These are phyloP conservation scores for Melozone crissalis DNA, from an alignment of 2,113 vertebrate genomes.

Conservation along the genomic window DNA sequence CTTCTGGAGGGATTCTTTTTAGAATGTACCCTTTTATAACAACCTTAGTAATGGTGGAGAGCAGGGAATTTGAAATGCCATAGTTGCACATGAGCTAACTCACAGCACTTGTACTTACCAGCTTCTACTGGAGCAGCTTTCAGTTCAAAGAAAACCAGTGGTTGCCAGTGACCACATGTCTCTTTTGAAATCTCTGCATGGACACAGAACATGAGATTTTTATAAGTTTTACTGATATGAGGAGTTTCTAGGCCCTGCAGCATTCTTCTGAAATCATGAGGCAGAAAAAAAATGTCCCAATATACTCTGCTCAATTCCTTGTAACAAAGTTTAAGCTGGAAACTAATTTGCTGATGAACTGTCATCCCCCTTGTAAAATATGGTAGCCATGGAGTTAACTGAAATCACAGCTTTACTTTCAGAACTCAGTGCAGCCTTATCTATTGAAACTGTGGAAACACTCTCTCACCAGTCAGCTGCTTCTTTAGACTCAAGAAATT, in stretches of 20 bases:
- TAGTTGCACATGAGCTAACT: background rate
- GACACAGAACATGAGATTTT: background rate
- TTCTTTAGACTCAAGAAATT: background rate
- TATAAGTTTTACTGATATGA: background rate
- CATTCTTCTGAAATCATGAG: background rate
- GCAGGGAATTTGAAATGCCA: background rate
- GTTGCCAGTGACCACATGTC: accelerated
- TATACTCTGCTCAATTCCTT: background rate
- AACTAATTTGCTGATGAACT: background rate
- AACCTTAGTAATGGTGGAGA: background rate
- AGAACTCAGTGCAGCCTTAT: background rate
- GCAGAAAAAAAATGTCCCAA: background rate
- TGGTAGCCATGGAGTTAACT: background rate
- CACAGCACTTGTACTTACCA: background rate
- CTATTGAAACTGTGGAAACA: background rate
- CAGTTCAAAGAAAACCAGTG: background rate
- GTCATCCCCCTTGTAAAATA: background rate
- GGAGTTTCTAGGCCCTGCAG: background rate
- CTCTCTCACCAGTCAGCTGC: background rate
- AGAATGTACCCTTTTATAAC: background rate
- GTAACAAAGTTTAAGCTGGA: background rate
- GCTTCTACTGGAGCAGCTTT: background rate
- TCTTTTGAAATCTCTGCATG: background rate
- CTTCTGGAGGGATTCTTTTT: background rate
- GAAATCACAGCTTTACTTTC: background rate